Evolutionary conservation across 2,888 invertebrate genomes (phyloP).

Genomic region (Caenorhabditis becei): DNA sequence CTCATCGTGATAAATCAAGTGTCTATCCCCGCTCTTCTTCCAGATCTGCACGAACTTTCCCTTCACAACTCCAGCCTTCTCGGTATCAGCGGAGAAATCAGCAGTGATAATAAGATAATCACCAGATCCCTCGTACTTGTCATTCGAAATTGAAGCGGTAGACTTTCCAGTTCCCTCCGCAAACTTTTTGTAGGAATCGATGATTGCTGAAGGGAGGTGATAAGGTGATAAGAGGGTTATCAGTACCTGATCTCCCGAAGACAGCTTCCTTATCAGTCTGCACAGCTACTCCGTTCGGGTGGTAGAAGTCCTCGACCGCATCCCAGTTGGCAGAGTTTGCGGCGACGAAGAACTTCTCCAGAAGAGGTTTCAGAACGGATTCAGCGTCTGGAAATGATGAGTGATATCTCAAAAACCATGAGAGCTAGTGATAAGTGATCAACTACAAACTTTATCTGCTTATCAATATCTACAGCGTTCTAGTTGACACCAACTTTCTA

Average conservation of each 20-base stretch:
- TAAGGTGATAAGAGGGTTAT: too few species aligned
- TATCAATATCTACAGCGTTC: background rate
- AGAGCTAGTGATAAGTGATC: background rate
- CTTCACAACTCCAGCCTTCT: conserved; percentile 59
- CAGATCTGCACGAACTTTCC: conserved; percentile 65
- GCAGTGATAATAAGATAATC: conserved; percentile 50
- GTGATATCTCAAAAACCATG: background rate
- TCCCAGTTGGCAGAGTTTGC: conserved; percentile 22
- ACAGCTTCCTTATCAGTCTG: conserved; percentile 36
- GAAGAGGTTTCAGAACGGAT: conserved; percentile 21
- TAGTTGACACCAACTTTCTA: background rate
- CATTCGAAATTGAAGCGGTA: conserved; percentile 19
- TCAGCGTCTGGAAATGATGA: conserved; percentile 26
- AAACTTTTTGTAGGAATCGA: conserved; percentile 34
- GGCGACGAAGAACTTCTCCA: conserved; percentile 16
- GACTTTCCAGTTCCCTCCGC: conserved; percentile 40
- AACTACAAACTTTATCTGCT: background rate
- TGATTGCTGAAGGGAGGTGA: conserved; percentile 9
- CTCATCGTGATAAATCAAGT: conserved; percentile 64
- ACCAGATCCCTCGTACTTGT: conserved; percentile 45
- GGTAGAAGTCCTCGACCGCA: conserved; percentile 28
- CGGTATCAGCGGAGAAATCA: conserved; percentile 51
- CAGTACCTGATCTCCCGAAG: conserved; percentile 31
- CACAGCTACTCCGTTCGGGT: conserved; percentile 40
- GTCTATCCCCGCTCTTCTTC: conserved; percentile 58